phyloP scores from a whole-genome alignment of 2,113 vertebrate species.

The Morone chrysops region DNA sequence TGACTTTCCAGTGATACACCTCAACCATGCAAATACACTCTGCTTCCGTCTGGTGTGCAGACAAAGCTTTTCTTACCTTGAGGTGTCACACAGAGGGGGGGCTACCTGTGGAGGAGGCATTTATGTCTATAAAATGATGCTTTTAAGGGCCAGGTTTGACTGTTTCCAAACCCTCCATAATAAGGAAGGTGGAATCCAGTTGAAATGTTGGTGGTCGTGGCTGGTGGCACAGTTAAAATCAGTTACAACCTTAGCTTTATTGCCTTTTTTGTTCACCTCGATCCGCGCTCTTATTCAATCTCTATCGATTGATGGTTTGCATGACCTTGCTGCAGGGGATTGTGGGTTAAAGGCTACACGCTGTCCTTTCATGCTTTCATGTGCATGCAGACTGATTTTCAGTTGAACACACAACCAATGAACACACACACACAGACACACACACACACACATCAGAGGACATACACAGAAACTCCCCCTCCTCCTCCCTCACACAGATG shows the following conservation, averaged over 20 bases:
- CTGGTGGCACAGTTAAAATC: slow-evolving; percentile 22
- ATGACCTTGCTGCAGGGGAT: slow-evolving; percentile 77
- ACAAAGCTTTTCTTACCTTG: slow-evolving; percentile 8
- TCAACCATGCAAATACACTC: not conserved
- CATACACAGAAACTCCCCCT: not conserved
- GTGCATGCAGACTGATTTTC: slow-evolving; percentile 53
- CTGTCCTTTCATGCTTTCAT: slow-evolving; percentile 52
- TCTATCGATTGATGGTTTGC: slow-evolving; percentile 68
- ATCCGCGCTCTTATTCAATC: slow-evolving; percentile 68
- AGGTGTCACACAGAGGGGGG: slow-evolving; percentile 24
- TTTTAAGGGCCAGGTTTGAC: not conserved
- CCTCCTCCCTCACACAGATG: slow-evolving; percentile 21
- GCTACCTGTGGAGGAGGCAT: slow-evolving; percentile 64
- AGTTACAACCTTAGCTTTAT: slow-evolving; percentile 14
- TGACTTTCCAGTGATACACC: slow-evolving; percentile 22
- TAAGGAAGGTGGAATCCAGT: slow-evolving; percentile 24
- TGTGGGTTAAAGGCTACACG: slow-evolving; percentile 56
- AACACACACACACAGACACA: slow-evolving; percentile 31
- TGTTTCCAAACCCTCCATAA: not conserved
- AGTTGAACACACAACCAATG: slow-evolving; percentile 31
- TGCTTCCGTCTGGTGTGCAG: slow-evolving; percentile 19
- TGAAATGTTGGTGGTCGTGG: slow-evolving; percentile 13
- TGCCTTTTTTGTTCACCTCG: slow-evolving; percentile 45
- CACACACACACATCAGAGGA: slow-evolving; percentile 21
- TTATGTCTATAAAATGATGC: slow-evolving; percentile 9